phyloP scores from a whole-genome alignment of 1,140 invertebrate genomes.

The Papilio polyxenes region DNA sequence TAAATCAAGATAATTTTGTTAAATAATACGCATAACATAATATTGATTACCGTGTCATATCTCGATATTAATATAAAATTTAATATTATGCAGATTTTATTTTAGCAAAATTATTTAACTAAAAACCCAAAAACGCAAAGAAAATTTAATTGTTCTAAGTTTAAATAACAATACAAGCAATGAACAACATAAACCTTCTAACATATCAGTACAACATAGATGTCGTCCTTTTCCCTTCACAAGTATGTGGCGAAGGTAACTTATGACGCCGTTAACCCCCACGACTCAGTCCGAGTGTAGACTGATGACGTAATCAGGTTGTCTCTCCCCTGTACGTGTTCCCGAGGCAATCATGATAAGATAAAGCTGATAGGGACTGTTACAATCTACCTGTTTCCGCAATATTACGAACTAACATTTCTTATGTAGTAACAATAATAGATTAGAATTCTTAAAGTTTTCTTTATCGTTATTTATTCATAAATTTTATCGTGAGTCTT shows the following conservation, averaged over 20 bases:
- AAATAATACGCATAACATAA: too few species aligned
- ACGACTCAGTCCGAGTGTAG: not conserved
- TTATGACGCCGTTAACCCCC: not conserved
- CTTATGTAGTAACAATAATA: not conserved
- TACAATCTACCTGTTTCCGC: not conserved
- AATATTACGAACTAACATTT: not conserved
- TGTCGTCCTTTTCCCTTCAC: not conserved
- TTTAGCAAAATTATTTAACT: too few species aligned
- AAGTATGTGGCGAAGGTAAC: not conserved
- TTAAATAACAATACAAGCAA: too few species aligned
- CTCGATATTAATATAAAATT: too few species aligned
- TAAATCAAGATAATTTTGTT: too few species aligned
- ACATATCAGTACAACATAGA: too few species aligned
- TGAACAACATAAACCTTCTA: too few species aligned
- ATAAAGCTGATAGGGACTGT: slow-evolving; percentile 8
- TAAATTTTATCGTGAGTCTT: too few species aligned
- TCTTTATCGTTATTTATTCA: not conserved
- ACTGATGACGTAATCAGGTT: slow-evolving; percentile 23
- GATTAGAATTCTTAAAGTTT: not conserved
- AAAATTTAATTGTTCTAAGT: too few species aligned
- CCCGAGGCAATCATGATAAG: slow-evolving; percentile 15
- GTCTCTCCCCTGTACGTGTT: not conserved
- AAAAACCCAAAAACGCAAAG: too few species aligned
- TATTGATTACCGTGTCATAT: too few species aligned
- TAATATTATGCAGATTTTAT: too few species aligned